Evolutionary conservation across 2,797 vertebrate genomes (phyloP).

Genomic region (Eleutherodactylus coqui): DNA sequence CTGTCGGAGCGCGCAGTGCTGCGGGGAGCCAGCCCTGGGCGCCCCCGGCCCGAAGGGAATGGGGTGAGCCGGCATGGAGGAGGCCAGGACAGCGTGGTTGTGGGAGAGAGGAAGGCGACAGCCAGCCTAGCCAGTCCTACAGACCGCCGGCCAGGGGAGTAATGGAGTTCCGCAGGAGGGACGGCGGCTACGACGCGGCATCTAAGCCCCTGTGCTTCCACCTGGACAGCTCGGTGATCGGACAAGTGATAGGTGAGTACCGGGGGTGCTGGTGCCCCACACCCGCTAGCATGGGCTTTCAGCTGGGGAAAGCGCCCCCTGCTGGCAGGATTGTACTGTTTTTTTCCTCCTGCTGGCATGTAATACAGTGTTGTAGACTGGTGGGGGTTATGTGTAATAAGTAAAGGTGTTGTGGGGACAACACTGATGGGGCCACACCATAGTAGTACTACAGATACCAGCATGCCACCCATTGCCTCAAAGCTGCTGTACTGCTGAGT

Average conservation of each 20-base stretch:
- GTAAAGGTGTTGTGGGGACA: too few species aligned
- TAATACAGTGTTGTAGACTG: too few species aligned
- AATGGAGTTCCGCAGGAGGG: conserved; percentile 52
- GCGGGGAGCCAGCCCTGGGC: neutral
- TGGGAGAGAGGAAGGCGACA: neutral
- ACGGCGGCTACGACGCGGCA: conserved; percentile 1
- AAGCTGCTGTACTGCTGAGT: too few species aligned
- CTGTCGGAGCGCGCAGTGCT: neutral
- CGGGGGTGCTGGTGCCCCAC: neutral
- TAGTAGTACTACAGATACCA: too few species aligned
- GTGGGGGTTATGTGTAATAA: too few species aligned
- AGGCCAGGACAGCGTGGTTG: neutral
- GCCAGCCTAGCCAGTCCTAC: neutral
- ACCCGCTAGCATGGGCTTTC: too few species aligned
- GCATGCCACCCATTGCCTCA: too few species aligned
- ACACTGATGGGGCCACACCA: too few species aligned
- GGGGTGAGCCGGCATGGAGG: neutral
- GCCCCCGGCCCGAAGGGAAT: neutral
- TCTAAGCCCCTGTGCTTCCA: conserved; percentile 71
- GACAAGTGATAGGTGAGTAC: conserved; percentile 84
- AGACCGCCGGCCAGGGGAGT: conserved; percentile 10
- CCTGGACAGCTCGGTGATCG: conserved; percentile 75
- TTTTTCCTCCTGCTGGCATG: too few species aligned
- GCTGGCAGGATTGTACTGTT: too few species aligned
- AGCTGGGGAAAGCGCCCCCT: too few species aligned